A percentile compares a stretch with the other conserved stretches of the same genome.
These are phyloP conservation scores for Meteorus sp. DNA, from an alignment of 1,140 invertebrate genomes.

Conservation along the genomic window DNA sequence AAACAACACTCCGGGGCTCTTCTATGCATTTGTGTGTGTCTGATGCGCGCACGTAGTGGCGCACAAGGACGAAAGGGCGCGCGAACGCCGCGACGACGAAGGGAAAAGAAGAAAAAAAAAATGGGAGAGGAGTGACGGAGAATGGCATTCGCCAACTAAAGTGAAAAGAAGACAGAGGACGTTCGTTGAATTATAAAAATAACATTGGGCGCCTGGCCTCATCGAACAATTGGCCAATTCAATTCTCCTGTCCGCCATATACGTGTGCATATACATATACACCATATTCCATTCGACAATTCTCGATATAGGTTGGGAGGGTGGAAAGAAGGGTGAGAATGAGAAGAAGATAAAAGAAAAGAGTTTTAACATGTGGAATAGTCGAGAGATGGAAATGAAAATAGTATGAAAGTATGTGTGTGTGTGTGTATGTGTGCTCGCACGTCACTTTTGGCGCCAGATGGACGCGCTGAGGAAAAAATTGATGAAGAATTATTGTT, in stretches of 20 bases:
- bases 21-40: no score
- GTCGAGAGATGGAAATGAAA: no score
- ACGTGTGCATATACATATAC: no score
- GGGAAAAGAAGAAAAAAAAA: conserved; percentile 32
- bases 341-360: no score
- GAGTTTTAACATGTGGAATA: no score
- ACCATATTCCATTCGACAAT: conserved; percentile 10
- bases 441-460: no score
- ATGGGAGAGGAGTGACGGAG: conserved; percentile 26
- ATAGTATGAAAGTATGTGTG: no score
- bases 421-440: no score
- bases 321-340: conserved; percentile 4
- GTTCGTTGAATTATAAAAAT: conserved; percentile 56
- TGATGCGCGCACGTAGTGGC: conserved; percentile 15
- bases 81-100: conserved; percentile 8
- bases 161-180: conserved; percentile 37
- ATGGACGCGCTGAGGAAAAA: no score
- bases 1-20: conserved; percentile 50
- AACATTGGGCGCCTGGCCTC: conserved; percentile 40
- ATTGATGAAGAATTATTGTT: no score
- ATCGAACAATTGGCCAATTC: conserved; percentile 54
- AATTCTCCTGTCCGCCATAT: conserved; percentile 36
- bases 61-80: conserved; percentile 20
- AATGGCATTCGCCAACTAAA: not conserved
- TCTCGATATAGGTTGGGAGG: conserved; percentile 6